Base-by-base conservation (phyloP, 2,113 vertebrate genomes). In the Ageneiosus marmoratus region DNA sequence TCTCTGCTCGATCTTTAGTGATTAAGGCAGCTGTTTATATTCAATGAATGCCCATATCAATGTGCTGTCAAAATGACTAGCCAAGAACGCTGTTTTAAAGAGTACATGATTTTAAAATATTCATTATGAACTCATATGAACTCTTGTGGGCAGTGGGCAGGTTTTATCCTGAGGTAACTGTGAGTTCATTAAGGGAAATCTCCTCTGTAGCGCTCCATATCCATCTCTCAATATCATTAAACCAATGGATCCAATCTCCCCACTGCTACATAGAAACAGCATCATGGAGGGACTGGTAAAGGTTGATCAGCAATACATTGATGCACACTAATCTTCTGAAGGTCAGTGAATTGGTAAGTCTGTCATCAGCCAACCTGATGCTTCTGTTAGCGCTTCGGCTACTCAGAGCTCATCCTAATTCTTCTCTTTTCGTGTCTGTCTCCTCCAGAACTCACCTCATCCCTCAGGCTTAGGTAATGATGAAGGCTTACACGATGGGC, bases 341-440 rank as follows among this genome's bases (percentile, higher is more conserved):
- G 83, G 79, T 87, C 83, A 87, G 46, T 69, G 55, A 67, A 84
- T 69, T 74, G 67, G 79, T 76, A 83, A 87, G 20, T 77, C 15
- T 80, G 81, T 60, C 67, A 34, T 78, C 72, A 86, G 78, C 16
- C 48, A 51, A 48, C 48, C 13, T 32, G 27, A 48, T 74, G 72
- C 27, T 74, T 51, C 32, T 74, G 70, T 10, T 75, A 53, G 63
- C 53, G 29, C 48, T 51, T 67, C 58, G 11, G 44, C 41, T 65
- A 16, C 32, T n/a, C 10, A 4, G 18, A 34, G 5, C 29, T 55
- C 34, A 29, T 70, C 12, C 50, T 51, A 27, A 13, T 70, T 41
- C 12, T 8, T 70, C 12, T 16, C 12, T 69, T 53, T n/a, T n/a
- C 11, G 22, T 51, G n/a, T 32, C 18, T 50, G 44, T 67, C 29